phyloP scores from a whole-genome alignment of 1,140 invertebrate genomes.

The Hylaeus anthracinus region DNA sequence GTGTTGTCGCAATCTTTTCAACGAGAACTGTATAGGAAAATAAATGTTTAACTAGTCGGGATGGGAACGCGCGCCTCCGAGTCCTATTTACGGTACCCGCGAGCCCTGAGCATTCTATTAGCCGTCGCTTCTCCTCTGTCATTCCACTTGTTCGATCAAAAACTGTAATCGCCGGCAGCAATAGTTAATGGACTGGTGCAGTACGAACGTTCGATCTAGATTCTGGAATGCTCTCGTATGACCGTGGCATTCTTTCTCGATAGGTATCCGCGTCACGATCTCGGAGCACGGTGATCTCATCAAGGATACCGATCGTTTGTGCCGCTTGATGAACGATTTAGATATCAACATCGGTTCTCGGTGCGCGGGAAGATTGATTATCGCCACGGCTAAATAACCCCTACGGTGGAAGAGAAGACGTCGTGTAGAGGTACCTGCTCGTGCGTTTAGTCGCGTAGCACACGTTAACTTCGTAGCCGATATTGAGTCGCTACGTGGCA shows the following conservation, averaged over 20 bases:
- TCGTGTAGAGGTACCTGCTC: constrained; percentile 22
- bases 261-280: constrained; percentile 43
- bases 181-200: constrained; percentile 37
- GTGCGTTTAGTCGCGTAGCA: constrained; percentile 32
- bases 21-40: too few species aligned
- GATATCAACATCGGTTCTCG: constrained; percentile 48
- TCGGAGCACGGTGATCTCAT: constrained; percentile 29
- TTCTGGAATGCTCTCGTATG: constrained; percentile 47
- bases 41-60: too few species aligned
- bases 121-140: background rate
- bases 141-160: constrained; percentile 6
- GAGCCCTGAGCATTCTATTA: background rate
- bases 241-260: constrained; percentile 49
- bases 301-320: constrained; percentile 39
- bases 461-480: constrained; percentile 8
- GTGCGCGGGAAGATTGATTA: constrained; percentile 55
- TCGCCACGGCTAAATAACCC: constrained; percentile 49
- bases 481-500: constrained; percentile 15
- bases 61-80: background rate
- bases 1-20: too few species aligned
- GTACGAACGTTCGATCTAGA: constrained; percentile 46
- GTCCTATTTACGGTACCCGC: constrained; percentile 2
- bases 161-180: constrained; percentile 26
- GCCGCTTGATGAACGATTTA: constrained; percentile 53
- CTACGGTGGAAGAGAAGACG: constrained; percentile 37